These are phyloP conservation scores for Microcebus griseorufus DNA, from an alignment of 2,113 vertebrate genomes.

Conservation along the genomic window DNA sequence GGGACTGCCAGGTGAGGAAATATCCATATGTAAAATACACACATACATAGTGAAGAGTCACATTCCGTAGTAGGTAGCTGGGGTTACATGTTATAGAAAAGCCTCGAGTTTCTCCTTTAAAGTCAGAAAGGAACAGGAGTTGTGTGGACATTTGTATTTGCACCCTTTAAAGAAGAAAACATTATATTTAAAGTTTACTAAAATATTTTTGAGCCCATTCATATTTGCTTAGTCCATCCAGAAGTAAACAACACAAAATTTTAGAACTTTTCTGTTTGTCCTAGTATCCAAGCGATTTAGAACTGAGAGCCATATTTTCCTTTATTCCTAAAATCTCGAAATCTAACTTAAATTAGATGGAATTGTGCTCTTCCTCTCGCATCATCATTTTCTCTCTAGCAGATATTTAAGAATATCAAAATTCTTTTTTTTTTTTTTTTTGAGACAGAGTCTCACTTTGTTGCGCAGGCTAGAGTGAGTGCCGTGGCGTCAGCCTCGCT, in stretches of 20 bases:
- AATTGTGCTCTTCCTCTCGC: conserved; percentile 1
- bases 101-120: background rate
- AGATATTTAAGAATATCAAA: conserved; percentile 31
- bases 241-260: conserved; percentile 23
- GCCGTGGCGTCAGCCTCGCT: too few species aligned
- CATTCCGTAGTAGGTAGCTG: background rate
- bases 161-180: background rate
- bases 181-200: background rate
- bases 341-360: background rate
- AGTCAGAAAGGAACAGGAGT: background rate
- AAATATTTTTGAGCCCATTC: background rate
- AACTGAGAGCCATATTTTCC: background rate
- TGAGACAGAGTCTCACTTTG: too few species aligned
- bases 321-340: conserved; percentile 11
- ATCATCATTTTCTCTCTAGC: background rate
- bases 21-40: background rate
- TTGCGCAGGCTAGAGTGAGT: too few species aligned
- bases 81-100: background rate
- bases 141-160: background rate
- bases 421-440: conserved; percentile 27
- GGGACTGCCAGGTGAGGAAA: background rate
- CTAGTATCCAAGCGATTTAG: background rate
- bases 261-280: background rate
- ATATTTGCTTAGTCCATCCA: background rate
- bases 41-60: background rate